Evolutionary conservation across 2,888 invertebrate genomes (phyloP).

Genomic region (Liposcelis brunnea): DNA sequence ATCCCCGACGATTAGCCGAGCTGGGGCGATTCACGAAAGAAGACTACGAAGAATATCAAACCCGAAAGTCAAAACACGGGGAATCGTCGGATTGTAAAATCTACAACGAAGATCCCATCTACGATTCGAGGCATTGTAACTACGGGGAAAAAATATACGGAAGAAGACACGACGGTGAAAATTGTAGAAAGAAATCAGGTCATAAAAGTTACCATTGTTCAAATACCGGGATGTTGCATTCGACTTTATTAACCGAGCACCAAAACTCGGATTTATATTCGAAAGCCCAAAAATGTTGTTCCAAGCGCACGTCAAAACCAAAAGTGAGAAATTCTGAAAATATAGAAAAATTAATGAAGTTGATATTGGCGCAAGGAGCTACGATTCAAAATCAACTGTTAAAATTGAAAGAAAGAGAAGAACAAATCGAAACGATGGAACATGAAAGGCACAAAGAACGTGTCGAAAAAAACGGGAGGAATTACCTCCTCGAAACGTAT

Average conservation of each 20-base stretch:
- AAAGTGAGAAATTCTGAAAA: constrained; percentile 17
- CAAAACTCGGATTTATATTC: too few relatives aligned
- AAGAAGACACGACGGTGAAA: not conserved
- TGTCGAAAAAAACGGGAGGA: constrained; percentile 57
- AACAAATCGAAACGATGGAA: constrained; percentile 60
- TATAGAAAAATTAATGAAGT: constrained; percentile 34
- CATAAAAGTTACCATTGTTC: not conserved
- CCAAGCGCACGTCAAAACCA: constrained; percentile 11
- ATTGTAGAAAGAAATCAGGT: not conserved
- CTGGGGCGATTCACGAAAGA: constrained; percentile 17
- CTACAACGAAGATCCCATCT: not conserved
- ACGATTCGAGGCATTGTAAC: constrained; percentile 5
- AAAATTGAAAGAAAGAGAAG: constrained; percentile 47
- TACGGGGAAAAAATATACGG: constrained; percentile 5
- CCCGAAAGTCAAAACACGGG: not conserved
- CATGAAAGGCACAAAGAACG: constrained; percentile 56
- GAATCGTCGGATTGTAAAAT: not conserved
- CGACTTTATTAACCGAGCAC: not conserved
- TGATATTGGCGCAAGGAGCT: constrained; percentile 41
- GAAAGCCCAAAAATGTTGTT: constrained; percentile 4
- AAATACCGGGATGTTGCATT: not conserved
- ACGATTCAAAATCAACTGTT: constrained; percentile 33
- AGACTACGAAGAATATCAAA: not conserved
- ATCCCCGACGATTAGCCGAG: constrained; percentile 24
- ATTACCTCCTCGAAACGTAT: constrained; percentile 63